Percentiles rank a stretch among this genome's conserved stretches.
Conservation (phyloP, 2,888 invertebrate genomes). For the Rhamphomyia laevipes region DNA sequence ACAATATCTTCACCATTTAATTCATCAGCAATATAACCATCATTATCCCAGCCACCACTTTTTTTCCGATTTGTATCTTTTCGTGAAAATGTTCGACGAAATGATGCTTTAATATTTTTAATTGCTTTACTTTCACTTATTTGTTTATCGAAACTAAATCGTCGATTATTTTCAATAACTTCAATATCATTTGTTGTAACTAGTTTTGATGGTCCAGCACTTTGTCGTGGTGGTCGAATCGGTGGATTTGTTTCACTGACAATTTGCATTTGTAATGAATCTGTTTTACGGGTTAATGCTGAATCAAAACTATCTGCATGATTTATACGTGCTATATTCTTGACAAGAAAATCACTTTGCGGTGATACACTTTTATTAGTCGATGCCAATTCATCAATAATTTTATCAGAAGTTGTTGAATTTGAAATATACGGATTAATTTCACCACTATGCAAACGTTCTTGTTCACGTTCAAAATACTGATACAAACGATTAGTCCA, state of each 20-base stretch:
- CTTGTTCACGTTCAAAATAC: constrained; percentile 75
- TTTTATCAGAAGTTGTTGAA: constrained; percentile 17
- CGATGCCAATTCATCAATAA: constrained; percentile 6
- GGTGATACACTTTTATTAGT: constrained; percentile 22
- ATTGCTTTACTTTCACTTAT: constrained; percentile 22
- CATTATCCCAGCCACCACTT: constrained; percentile 8
- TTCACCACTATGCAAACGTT: constrained; percentile 56
- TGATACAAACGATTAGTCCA: constrained; percentile 84
- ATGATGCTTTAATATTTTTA: constrained; percentile 34
- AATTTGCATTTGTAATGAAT: not conserved
- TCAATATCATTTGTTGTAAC: constrained; percentile 9
- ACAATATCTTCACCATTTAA: constrained; percentile 19
- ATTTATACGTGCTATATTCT: constrained; percentile 25
- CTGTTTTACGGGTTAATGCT: constrained; percentile 3
- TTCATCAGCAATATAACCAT: constrained; percentile 25
- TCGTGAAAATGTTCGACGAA: constrained; percentile 43
- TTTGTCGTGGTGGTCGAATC: constrained; percentile 22
- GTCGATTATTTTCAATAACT: constrained; percentile 15
- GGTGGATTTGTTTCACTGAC: constrained; percentile 12
- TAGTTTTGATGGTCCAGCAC: constrained; percentile 11
- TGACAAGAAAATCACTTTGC: constrained; percentile 31
- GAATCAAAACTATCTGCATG: constrained; percentile 21
- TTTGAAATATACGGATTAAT: constrained; percentile 38
- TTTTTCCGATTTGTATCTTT: constrained; percentile 28
- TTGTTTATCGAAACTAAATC: constrained; percentile 12